phyloP scores from a whole-genome alignment of 1,140 invertebrate genomes.

The Thalassaphorura encarpata region DNA sequence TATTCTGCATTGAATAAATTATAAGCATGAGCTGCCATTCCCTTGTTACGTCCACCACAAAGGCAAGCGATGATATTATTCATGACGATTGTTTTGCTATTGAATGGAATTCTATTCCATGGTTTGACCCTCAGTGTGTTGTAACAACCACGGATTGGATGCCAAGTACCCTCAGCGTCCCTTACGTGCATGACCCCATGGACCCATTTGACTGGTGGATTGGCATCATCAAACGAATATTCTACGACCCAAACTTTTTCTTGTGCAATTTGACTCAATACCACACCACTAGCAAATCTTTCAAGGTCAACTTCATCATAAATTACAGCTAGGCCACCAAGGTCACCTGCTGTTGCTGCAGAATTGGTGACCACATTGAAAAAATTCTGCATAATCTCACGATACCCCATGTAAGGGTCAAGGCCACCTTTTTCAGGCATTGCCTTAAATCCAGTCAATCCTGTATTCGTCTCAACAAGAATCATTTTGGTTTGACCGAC shows the following conservation, averaged over 20 bases:
- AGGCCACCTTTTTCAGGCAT: not conserved
- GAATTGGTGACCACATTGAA: not conserved
- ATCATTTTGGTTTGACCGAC: not conserved
- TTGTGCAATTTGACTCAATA: not conserved
- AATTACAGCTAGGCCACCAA: not conserved
- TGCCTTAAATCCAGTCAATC: not conserved
- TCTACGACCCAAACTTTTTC: not conserved
- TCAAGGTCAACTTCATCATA: not conserved
- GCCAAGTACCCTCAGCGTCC: not conserved
- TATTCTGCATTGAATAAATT: not conserved
- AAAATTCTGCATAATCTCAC: too few species aligned
- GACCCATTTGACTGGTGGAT: not conserved
- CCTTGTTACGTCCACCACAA: not conserved
- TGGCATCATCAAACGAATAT: not conserved
- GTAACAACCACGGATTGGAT: not conserved
- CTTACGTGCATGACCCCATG: not conserved
- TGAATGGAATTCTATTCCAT: not conserved
- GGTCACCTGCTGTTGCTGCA: not conserved
- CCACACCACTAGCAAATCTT: not conserved
- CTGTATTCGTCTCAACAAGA: not conserved
- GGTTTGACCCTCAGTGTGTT: not conserved
- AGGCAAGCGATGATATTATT: not conserved
- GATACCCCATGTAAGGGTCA: not conserved
- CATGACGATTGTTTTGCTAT: not conserved
- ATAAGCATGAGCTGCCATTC: not conserved